Percentiles rank a stretch among this genome's conserved stretches.
Evolutionary conservation across 2,888 invertebrate genomes (phyloP).

Genomic region (Tenthredo livida): DNA sequence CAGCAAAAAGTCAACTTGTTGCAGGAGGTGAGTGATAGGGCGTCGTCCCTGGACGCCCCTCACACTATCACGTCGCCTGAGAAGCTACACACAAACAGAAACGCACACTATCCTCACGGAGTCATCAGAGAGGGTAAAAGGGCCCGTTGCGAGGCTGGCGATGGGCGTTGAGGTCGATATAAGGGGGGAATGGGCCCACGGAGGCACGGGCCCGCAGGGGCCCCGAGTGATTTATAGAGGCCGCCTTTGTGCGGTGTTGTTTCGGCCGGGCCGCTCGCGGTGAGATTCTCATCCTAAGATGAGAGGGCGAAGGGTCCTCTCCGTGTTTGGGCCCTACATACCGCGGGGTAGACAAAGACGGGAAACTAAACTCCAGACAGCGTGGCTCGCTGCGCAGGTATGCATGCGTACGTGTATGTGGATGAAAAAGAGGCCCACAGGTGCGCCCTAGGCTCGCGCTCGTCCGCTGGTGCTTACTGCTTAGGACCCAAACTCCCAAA

Average conservation of each 20-base stretch:
- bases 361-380: conserved; percentile 62
- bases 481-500: conserved; percentile 54
- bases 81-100: not conserved
- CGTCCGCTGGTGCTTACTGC: conserved; percentile 47
- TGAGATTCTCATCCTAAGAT: conserved; percentile 52
- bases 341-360: conserved; percentile 57
- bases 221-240: conserved; percentile 54
- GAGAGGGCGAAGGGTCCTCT: conserved; percentile 55
- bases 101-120: not conserved
- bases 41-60: conserved; percentile 44
- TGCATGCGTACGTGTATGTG: not conserved
- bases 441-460: conserved; percentile 59
- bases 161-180: conserved; percentile 41
- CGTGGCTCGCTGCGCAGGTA: conserved; percentile 61
- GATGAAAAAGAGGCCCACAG: conserved; percentile 59
- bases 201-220: conserved; percentile 53
- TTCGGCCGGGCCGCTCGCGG: conserved; percentile 47
- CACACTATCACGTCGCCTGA: not conserved
- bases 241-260: conserved; percentile 61
- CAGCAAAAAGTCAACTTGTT: conserved; percentile 51
- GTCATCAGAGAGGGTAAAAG: conserved; percentile 38
- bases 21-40: conserved; percentile 50
- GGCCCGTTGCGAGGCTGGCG: conserved; percentile 24
- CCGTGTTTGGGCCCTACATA: conserved; percentile 40
- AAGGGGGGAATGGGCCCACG: conserved; percentile 38